Conservation (phyloP, 2,888 invertebrate genomes). For the Prenolepis imparis region DNA sequence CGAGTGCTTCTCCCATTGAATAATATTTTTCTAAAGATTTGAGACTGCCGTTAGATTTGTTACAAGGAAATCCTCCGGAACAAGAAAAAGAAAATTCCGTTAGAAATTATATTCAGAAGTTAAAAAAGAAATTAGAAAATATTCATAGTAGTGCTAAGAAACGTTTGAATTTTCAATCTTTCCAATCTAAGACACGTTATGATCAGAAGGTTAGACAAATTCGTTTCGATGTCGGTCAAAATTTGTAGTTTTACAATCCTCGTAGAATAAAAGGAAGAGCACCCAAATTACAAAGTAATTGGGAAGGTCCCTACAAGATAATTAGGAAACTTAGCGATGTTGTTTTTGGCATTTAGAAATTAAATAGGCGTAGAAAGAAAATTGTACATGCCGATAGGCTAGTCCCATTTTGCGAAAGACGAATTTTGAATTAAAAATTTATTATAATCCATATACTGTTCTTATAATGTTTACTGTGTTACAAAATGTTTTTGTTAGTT, state of each 20-base stretch:
- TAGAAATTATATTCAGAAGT: not conserved
- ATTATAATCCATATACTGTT: no score
- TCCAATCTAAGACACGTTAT: not conserved
- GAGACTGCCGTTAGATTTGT: no score
- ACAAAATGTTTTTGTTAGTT: no score
- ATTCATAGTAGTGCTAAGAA: not conserved
- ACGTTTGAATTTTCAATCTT: not conserved
- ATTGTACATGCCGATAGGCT: not conserved
- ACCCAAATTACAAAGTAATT: not conserved
- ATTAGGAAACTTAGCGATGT: not conserved
- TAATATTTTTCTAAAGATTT: no score
- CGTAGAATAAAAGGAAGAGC: no score
- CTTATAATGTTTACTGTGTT: no score
- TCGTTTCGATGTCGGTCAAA: not conserved
- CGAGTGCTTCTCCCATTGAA: no score
- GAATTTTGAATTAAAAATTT: no score
- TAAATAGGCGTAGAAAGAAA: not conserved
- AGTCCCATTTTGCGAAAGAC: not conserved
- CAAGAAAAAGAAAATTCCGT: not conserved
- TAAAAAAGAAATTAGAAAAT: no score
- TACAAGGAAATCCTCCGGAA: not conserved
- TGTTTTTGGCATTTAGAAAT: not conserved
- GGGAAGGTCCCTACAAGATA: not conserved
- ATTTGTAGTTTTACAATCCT: no score
- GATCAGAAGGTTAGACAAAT: not conserved